Conservation (phyloP, 2,113 vertebrate genomes). For the Pongo abelii region DNA sequence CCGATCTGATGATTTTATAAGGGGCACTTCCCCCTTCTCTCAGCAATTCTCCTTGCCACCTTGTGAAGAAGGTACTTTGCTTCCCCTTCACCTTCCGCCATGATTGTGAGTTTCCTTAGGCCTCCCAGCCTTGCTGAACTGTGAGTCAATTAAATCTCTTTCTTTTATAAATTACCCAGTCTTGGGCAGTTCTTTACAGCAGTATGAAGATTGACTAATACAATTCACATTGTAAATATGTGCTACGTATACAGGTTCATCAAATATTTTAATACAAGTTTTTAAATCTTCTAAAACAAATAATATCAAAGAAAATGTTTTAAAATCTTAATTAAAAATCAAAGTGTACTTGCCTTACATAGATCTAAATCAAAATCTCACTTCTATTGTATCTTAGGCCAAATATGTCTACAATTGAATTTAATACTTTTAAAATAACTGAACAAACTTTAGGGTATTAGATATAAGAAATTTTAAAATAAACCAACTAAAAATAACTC, state of each 20-base stretch:
- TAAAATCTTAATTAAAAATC: not conserved
- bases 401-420: not conserved
- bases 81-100: no score
- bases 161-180: no score
- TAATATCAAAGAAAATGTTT: not conserved
- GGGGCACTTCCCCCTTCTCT: no score
- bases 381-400: not conserved
- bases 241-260: not conserved
- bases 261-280: constrained; percentile 10
- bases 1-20: no score
- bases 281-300: not conserved
- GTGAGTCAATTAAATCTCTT: no score
- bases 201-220: no score
- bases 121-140: no score
- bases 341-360: not conserved
- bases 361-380: not conserved
- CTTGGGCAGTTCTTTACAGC: no score
- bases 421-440: constrained; percentile 12
- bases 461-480: not conserved
- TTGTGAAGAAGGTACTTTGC: no score
- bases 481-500: not conserved
- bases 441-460: not conserved
- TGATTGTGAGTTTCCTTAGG: no score
- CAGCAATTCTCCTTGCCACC: no score
- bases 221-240: not conserved